Percentiles rank a stretch among this genome's conserved stretches.
phyloP scores from a whole-genome alignment of 2,113 vertebrate species.

The Xerus inauris region DNA sequence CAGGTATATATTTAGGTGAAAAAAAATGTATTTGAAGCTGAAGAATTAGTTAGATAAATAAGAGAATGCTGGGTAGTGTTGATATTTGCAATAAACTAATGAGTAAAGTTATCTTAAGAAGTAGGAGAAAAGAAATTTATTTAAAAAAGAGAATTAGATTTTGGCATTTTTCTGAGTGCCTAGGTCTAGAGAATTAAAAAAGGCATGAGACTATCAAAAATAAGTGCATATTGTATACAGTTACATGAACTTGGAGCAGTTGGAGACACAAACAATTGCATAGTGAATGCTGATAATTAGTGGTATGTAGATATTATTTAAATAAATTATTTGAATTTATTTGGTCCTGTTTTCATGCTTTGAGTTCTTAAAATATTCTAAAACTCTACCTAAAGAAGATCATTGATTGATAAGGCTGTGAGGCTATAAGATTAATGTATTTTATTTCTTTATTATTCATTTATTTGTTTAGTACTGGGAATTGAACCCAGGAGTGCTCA shows the following conservation, averaged over 20 bases:
- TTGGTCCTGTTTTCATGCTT: background rate
- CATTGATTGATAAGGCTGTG: background rate
- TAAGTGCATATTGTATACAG: background rate
- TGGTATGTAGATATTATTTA: background rate
- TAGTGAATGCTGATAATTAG: background rate
- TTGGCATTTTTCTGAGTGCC: background rate
- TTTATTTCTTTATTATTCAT: background rate
- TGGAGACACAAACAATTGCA: background rate
- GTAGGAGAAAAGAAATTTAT: constrained; percentile 21
- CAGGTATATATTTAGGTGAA: no score
- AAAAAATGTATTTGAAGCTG: no score
- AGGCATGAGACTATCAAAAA: background rate
- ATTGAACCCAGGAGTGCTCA: no score
- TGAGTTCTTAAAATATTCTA: constrained; percentile 15
- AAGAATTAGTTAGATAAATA: no score
- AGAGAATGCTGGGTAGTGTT: no score
- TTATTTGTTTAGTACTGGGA: no score
- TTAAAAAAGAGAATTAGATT: background rate
- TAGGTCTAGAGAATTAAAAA: background rate
- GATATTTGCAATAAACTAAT: background rate
- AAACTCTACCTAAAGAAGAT: background rate
- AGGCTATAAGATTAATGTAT: background rate
- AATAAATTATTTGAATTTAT: background rate
- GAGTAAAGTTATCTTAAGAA: background rate
- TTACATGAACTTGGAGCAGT: background rate